These are phyloP conservation scores for Cassiopea andromeda DNA, from an alignment of 30 jellyfish, hydroid and myxozoan genomes.

Conservation along the genomic window DNA sequence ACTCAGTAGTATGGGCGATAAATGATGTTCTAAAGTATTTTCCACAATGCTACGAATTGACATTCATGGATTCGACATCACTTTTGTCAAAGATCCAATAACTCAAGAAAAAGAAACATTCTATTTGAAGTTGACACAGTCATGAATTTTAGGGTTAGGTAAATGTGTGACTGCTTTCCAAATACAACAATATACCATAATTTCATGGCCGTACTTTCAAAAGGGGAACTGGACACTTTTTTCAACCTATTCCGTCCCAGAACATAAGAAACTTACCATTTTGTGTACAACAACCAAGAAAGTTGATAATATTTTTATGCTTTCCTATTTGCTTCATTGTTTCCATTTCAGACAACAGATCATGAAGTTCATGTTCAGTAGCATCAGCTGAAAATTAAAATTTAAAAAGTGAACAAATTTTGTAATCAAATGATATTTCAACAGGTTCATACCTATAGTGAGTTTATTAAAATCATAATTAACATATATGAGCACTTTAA, in stretches of 20 bases:
- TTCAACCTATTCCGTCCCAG: neutral
- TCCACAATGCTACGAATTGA: too few relatives aligned
- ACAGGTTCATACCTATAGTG: neutral
- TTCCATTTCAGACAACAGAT: conserved; percentile 89
- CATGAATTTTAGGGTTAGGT: neutral
- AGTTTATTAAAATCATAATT: too few relatives aligned
- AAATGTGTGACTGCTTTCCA: too few relatives aligned
- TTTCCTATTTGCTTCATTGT: conserved; percentile 93
- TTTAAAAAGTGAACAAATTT: too few relatives aligned
- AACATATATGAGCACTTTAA: too few relatives aligned
- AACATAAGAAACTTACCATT: conserved; percentile 66
- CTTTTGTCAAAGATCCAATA: too few relatives aligned
- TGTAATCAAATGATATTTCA: neutral
- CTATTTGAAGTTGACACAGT: too few relatives aligned
- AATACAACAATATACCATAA: neutral
- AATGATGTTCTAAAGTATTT: too few relatives aligned
- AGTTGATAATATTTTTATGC: conserved; percentile 83
- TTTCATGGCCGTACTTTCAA: neutral
- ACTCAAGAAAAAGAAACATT: too few relatives aligned
- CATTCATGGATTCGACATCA: too few relatives aligned
- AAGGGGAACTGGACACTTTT: neutral
- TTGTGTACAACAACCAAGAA: conserved; percentile 93
- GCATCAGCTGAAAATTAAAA: conserved; percentile 81
- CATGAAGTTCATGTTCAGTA: conserved; percentile 89
- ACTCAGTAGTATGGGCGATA: too few relatives aligned